phyloP scores from a whole-genome alignment of 92 coral and sea anemone genomes.

The Palythoa grandis region DNA sequence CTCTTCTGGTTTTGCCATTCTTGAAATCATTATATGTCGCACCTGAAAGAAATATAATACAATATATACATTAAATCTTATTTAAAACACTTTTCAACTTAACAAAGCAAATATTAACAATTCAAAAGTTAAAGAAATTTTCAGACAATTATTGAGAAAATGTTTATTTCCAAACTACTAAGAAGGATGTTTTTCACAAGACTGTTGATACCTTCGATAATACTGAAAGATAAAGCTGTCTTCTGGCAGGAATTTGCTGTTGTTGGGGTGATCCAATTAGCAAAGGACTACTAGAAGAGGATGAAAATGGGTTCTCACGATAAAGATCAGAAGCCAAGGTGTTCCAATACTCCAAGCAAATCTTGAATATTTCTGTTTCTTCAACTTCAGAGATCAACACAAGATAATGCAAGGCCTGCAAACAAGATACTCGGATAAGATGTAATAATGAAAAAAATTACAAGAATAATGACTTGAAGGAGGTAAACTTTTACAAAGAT shows the following conservation, averaged over 20 bases:
- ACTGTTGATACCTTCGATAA: slow-evolving; percentile 78
- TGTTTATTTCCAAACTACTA: no score
- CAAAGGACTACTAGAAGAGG: slow-evolving; percentile 85
- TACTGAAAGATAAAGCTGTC: slow-evolving; percentile 92
- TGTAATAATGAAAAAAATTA: not conserved
- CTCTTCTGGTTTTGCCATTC: slow-evolving; percentile 99
- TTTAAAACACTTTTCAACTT: no score
- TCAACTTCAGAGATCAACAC: slow-evolving; percentile 98
- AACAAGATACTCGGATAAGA: not conserved
- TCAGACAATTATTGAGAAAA: no score
- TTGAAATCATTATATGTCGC: slow-evolving; percentile 92
- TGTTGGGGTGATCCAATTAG: slow-evolving; percentile 88
- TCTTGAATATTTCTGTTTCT: slow-evolving; percentile 98
- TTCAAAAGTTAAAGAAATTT: no score
- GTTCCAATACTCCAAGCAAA: slow-evolving; percentile 98
- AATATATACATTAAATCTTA: no score
- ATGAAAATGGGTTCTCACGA: slow-evolving; percentile 97
- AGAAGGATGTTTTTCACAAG: no score
- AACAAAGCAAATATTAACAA: no score
- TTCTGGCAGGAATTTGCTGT: slow-evolving; percentile 90
- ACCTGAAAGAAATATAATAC: slow-evolving; percentile 56
- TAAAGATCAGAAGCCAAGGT: slow-evolving; percentile 91
- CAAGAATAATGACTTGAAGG: not conserved
- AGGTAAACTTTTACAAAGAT: no score
- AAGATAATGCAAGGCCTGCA: slow-evolving; percentile 94